Conservation (phyloP, 2,113 vertebrate genomes). For the Lagopus leucura region DNA sequence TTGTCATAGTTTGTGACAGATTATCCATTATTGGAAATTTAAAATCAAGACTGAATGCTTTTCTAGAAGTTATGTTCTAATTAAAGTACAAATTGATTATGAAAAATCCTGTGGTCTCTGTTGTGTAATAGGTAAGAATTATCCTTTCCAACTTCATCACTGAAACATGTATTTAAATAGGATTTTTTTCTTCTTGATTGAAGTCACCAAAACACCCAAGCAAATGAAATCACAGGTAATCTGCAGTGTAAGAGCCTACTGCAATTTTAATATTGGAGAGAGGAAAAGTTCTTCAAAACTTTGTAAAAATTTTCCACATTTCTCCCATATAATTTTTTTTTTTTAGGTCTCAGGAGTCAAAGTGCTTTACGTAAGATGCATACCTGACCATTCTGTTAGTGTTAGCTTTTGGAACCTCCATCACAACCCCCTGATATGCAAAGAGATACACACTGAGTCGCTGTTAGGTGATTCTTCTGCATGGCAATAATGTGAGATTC, state of each 20-base stretch:
- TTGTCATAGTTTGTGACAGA: conserved; percentile 1
- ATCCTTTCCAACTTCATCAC: not conserved
- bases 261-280: not conserved
- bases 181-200: not conserved
- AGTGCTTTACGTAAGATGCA: not conserved
- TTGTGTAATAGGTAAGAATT: not conserved
- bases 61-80: not conserved
- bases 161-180: not conserved
- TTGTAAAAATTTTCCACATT: not conserved
- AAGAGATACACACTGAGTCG: not conserved
- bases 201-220: not conserved
- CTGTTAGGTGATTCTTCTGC: not conserved
- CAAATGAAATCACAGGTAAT: not conserved
- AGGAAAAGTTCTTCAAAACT: not conserved
- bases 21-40: conserved; percentile 32
- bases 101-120: not conserved
- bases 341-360: not conserved
- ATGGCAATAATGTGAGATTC: not conserved
- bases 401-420: not conserved
- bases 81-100: not conserved
- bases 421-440: not conserved
- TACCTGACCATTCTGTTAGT: not conserved
- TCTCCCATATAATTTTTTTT: not conserved
- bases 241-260: not conserved
- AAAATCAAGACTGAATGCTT: conserved; percentile 11